Percentiles rank a stretch among this genome's conserved stretches.
Conservation (phyloP, 2,113 vertebrate genomes). For the Pluvianellus socialis region DNA sequence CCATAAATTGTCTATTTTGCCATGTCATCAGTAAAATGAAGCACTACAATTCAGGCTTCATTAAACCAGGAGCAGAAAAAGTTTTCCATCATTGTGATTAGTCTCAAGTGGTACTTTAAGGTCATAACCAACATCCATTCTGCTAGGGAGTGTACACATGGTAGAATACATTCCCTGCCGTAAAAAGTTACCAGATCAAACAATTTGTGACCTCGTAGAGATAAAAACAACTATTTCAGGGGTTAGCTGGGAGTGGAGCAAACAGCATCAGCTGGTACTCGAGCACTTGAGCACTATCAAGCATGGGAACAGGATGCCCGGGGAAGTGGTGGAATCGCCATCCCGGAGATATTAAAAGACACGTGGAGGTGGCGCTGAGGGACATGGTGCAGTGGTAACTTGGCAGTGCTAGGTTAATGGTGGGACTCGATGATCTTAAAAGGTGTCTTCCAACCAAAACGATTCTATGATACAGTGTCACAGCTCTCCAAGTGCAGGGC, state of each 20-base stretch:
- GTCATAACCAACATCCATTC: neutral
- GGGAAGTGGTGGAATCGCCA: neutral
- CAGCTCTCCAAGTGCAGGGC: neutral
- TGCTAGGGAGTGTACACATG: neutral
- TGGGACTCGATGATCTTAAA: neutral
- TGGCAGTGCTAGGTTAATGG: neutral
- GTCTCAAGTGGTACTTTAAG: neutral
- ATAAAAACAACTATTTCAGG: neutral
- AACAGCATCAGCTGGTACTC: neutral
- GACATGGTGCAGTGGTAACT: neutral
- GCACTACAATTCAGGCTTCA: neutral
- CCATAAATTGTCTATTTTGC: slow-evolving; percentile 1
- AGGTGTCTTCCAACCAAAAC: neutral
- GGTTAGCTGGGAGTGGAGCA: neutral
- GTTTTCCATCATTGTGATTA: neutral
- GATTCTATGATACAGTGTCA: neutral
- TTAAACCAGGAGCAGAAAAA: neutral
- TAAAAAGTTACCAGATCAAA: neutral
- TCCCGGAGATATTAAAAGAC: neutral
- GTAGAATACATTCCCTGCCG: neutral
- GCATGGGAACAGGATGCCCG: neutral
- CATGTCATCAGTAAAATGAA: neutral
- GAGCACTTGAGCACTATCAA: neutral
- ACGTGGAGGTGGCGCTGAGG: neutral
- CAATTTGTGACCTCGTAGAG: neutral